phyloP scores from a whole-genome alignment of 2,888 invertebrate genomes.

The Patella ulyssiponensis region DNA sequence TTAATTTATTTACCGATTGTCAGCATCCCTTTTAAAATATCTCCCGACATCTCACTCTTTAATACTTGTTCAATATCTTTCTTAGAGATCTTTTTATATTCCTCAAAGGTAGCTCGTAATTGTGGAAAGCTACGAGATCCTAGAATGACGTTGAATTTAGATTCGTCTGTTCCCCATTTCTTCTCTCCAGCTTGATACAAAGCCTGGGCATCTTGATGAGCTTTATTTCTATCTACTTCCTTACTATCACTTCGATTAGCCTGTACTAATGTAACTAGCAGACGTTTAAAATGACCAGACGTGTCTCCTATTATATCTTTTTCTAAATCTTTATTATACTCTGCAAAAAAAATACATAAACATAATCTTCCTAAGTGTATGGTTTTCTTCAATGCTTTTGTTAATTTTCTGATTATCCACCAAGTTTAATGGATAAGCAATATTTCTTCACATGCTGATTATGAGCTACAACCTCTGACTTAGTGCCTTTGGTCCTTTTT shows the following conservation, averaged over 20 bases:
- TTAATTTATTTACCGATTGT: conserved; percentile 64
- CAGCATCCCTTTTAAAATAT: conserved; percentile 67
- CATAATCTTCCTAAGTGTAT: no score
- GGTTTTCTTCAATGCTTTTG: no score
- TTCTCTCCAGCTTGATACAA: conserved; percentile 67
- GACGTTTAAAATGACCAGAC: conserved; percentile 70
- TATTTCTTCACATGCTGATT: no score
- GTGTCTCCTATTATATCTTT: conserved; percentile 71
- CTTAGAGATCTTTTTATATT: conserved; percentile 87
- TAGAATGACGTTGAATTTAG: conserved; percentile 69
- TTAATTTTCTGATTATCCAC: no score
- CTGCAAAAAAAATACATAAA: conserved; percentile 42
- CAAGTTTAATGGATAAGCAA: no score
- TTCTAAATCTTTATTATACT: conserved; percentile 69
- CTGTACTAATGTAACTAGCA: conserved; percentile 68
- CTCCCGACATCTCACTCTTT: conserved; percentile 71
- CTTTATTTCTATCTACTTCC: conserved; percentile 69
- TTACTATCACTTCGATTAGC: conserved; percentile 76
- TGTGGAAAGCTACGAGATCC: conserved; percentile 79
- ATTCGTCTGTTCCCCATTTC: conserved; percentile 72
- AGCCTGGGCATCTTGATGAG: conserved; percentile 69
- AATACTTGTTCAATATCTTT: conserved; percentile 69
- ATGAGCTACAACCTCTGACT: no score
- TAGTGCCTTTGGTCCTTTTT: no score
- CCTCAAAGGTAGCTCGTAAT: conserved; percentile 80